A percentile compares a stretch with the other conserved stretches of the same genome.
These are phyloP conservation scores for Agrypnia vestita DNA, from an alignment of 1,140 invertebrate genomes.

Conservation along the genomic window DNA sequence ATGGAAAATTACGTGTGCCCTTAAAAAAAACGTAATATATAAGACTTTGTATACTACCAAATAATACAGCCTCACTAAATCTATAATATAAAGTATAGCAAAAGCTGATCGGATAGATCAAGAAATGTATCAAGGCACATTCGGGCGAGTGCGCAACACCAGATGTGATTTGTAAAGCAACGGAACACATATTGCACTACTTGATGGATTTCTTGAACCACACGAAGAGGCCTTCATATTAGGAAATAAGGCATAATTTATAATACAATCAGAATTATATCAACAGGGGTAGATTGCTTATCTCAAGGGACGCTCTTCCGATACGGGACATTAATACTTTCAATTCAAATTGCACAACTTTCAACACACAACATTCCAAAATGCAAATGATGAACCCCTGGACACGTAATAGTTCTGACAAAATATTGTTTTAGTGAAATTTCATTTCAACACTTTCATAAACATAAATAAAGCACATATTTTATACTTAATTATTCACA, in stretches of 20 bases:
- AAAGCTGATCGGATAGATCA: conserved; percentile 9
- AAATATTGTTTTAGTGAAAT: background rate
- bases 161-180: background rate
- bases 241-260: conserved; percentile 1
- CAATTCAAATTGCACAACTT: too few species aligned
- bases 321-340: too few species aligned
- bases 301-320: background rate
- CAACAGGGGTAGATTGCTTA: background rate
- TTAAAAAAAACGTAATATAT: background rate
- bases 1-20: background rate
- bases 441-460: conserved; percentile 14
- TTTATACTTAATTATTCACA: background rate
- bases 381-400: too few species aligned
- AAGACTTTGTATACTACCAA: conserved; percentile 20
- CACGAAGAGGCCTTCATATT: background rate
- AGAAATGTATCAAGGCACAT: conserved; percentile 32
- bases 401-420: too few species aligned
- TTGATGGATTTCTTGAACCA: conserved; percentile 20
- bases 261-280: conserved; percentile 2
- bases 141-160: background rate
- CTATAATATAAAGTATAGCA: background rate
- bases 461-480: conserved; percentile 7
- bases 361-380: too few species aligned
- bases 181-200: background rate
- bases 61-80: conserved; percentile 25